phyloP scores from a whole-genome alignment of 2,113 vertebrate species.

The Calonectris borealis region DNA sequence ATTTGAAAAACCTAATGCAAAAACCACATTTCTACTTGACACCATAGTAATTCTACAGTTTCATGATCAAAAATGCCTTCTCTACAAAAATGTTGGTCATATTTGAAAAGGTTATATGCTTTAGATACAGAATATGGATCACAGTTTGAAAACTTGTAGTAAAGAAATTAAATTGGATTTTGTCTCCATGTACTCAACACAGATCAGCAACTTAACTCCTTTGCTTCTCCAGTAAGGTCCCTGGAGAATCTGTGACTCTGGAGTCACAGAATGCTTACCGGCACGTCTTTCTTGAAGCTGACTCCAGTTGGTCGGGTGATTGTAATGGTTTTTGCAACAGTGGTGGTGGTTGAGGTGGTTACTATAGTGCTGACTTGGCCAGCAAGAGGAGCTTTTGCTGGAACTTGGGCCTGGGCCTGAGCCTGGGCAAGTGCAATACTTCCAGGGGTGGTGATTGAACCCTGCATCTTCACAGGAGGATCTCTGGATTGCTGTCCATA shows the following conservation, averaged over 20 bases:
- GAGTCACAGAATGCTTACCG: conserved; percentile 78
- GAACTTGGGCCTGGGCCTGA: conserved; percentile 88
- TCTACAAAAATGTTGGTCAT: fast-evolving
- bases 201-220: not conserved
- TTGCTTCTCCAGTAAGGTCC: not conserved
- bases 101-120: not conserved
- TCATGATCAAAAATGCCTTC: not conserved
- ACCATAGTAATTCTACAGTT: not conserved
- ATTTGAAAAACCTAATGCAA: not conserved
- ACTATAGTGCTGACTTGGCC: conserved; percentile 93
- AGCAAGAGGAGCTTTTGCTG: conserved; percentile 88
- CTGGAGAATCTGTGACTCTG: not conserved
- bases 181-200: not conserved
- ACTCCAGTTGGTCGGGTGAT: conserved; percentile 92
- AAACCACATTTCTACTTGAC: not conserved
- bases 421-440: conserved; percentile 90
- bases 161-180: not conserved
- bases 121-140: not conserved
- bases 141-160: not conserved
- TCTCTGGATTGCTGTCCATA: conserved; percentile 99
- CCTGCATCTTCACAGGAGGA: conserved; percentile 99
- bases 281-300: conserved; percentile 98
- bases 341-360: conserved; percentile 93
- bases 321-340: conserved; percentile 93
- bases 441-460: conserved; percentile 96